Conservation (phyloP, 2,888 invertebrate species). For the Ellobium chinense region DNA sequence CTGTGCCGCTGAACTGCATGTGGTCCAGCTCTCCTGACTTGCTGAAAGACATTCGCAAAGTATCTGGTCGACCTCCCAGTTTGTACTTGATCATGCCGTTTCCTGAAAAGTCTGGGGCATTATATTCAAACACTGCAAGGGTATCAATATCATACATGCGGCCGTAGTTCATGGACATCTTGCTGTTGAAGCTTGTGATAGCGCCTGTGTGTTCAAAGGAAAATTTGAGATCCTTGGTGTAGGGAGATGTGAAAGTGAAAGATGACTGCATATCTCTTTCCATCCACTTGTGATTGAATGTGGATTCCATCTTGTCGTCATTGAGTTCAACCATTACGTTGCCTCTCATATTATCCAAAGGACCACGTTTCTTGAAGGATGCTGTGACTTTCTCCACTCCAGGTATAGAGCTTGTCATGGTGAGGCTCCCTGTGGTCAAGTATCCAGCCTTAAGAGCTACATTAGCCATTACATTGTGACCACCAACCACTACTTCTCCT, state of each 20-base stretch:
- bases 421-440: conserved; percentile 22
- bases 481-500: conserved; percentile 48
- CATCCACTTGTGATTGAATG: conserved; percentile 19
- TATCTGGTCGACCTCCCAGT: conserved; percentile 1
- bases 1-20: conserved; percentile 14
- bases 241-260: conserved; percentile 21
- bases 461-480: conserved; percentile 9
- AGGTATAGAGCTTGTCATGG: conserved; percentile 26
- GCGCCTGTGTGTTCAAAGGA: conserved; percentile 16
- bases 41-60: not conserved
- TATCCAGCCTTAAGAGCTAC: conserved; percentile 9
- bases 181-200: not conserved
- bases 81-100: conserved; percentile 34
- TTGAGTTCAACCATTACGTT: conserved; percentile 3
- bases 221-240: conserved; percentile 21
- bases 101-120: not conserved
- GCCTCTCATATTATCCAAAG: conserved; percentile 26
- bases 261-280: not conserved
- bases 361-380: conserved; percentile 20
- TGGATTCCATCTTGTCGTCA: conserved; percentile 17
- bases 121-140: not conserved
- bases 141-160: conserved; percentile 29
- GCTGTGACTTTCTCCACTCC: conserved; percentile 27
- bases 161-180: conserved; percentile 33
- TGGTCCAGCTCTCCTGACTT: conserved; percentile 30